A percentile compares a stretch with the other conserved stretches of the same genome.
Evolutionary conservation across 2,888 invertebrate genomes (phyloP).

Genomic region (Eilema griseolum): DNA sequence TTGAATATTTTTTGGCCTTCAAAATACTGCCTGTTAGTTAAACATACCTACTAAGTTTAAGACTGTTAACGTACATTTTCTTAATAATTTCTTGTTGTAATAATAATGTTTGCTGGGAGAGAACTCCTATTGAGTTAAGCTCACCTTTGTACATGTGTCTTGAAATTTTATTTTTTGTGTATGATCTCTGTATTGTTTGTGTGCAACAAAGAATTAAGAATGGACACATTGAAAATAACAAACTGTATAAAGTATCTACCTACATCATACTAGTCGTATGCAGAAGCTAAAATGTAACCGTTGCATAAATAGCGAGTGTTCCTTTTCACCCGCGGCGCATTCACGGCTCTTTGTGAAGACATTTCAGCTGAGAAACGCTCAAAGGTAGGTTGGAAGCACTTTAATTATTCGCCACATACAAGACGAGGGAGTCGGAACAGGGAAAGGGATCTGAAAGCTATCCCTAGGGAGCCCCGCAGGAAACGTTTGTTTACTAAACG

Average conservation of each 20-base stretch:
- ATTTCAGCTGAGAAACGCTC: constrained; percentile 70
- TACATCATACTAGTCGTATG: constrained; percentile 25
- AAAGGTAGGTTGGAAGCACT: constrained; percentile 73
- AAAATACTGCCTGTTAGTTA: no score
- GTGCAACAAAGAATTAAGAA: no score
- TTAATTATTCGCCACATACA: constrained; percentile 77
- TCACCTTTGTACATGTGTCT: no score
- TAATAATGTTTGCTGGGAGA: no score
- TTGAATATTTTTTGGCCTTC: no score
- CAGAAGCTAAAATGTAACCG: constrained; percentile 51
- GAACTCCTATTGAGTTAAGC: no score
- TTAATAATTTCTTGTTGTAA: no score
- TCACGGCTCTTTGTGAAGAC: constrained; percentile 71
- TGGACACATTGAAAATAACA: constrained; percentile 28
- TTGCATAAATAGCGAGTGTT: constrained; percentile 66
- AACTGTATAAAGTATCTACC: constrained; percentile 1
- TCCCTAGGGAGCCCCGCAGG: constrained; percentile 44
- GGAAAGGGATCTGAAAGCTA: constrained; percentile 59
- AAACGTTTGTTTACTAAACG: constrained; percentile 61
- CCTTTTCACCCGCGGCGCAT: constrained; percentile 72
- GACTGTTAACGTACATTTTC: no score
- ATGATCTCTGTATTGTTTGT: no score
- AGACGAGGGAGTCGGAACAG: constrained; percentile 53
- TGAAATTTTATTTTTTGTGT: no score
- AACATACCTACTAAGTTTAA: no score